These are phyloP conservation scores for Drosophila ohnishii DNA, from an alignment of 1,140 invertebrate species.

Conservation along the genomic window DNA sequence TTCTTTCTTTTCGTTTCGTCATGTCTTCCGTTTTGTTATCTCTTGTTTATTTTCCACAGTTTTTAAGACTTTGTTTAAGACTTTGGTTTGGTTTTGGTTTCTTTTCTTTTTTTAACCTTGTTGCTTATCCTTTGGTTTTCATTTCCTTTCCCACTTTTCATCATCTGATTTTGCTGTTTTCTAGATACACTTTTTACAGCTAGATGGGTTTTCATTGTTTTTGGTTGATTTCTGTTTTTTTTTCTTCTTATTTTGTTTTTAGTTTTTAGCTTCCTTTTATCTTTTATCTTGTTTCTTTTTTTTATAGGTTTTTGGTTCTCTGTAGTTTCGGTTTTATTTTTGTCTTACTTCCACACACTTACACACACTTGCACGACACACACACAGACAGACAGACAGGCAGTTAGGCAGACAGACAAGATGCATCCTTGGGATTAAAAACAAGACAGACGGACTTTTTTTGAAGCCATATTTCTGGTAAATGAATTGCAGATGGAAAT, in stretches of 20 bases:
- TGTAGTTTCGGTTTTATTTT: constrained; percentile 2
- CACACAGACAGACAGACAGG: not conserved
- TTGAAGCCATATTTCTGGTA: constrained; percentile 9
- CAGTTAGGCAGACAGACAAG: constrained; percentile 5
- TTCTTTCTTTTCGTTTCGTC: not conserved
- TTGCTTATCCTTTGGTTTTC: not conserved
- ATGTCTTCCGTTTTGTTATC: constrained; percentile 1
- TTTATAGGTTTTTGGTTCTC: constrained; percentile 6
- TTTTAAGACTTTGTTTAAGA: constrained; percentile 7
- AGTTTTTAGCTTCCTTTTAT: not conserved
- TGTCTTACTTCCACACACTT: not conserved
- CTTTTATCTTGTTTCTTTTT: not conserved
- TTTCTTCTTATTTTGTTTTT: not conserved
- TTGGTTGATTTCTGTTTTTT: constrained; percentile 1
- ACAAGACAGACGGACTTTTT: constrained; percentile 27
- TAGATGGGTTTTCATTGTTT: constrained; percentile 30
- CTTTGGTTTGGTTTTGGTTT: constrained; percentile 10
- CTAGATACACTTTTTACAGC: constrained; percentile 32
- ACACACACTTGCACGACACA: constrained; percentile 1
- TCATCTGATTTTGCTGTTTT: constrained; percentile 14
- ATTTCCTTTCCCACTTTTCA: constrained; percentile 1
- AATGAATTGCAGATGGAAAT: constrained; percentile 1
- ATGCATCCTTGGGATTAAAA: constrained; percentile 5
- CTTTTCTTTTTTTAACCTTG: not conserved
- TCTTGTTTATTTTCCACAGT: not conserved